These are phyloP conservation scores for Perccottus glenii DNA, from an alignment of 2,113 vertebrate genomes.

Conservation along the genomic window DNA sequence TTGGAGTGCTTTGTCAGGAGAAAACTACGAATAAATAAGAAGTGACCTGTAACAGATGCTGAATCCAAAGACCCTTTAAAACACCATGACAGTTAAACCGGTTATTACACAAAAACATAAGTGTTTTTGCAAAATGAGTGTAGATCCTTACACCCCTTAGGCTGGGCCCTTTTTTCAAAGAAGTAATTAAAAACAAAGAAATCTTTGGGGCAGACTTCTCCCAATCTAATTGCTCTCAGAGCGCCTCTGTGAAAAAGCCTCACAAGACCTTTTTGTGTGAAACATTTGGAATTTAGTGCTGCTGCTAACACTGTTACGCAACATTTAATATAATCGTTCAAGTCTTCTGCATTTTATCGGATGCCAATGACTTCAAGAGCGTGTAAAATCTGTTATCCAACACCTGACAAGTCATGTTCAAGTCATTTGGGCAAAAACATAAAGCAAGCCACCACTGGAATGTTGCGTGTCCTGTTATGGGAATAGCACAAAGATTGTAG, in stretches of 20 bases:
- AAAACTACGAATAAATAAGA: constrained; percentile 38
- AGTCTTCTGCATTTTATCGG: neutral
- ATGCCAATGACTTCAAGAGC: neutral
- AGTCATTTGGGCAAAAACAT: neutral
- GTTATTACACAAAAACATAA: constrained; percentile 12
- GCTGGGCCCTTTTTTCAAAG: neutral
- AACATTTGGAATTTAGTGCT: neutral
- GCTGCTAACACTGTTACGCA: neutral
- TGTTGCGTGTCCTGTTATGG: constrained; percentile 13
- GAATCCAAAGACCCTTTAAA: constrained; percentile 1
- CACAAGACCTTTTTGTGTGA: neutral
- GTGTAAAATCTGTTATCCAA: constrained; percentile 1
- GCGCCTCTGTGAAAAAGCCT: constrained; percentile 12
- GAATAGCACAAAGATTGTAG: constrained; percentile 9
- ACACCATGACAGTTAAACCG: neutral
- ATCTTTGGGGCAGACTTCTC: constrained; percentile 1
- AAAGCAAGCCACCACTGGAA: constrained; percentile 23
- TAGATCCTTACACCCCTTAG: constrained; percentile 5
- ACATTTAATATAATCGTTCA: neutral
- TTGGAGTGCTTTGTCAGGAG: neutral
- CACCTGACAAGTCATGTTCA: neutral
- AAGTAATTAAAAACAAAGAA: constrained; percentile 4
- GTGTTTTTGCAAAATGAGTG: neutral
- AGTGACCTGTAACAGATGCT: constrained; percentile 14
- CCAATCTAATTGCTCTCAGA: constrained; percentile 36